Evolutionary conservation across 37 sponge, comb jelly and placozoan species (phyloP), one percentile per base, ranked within the genome.

Genomic region (Aphrocallistes beatrix): DNA sequence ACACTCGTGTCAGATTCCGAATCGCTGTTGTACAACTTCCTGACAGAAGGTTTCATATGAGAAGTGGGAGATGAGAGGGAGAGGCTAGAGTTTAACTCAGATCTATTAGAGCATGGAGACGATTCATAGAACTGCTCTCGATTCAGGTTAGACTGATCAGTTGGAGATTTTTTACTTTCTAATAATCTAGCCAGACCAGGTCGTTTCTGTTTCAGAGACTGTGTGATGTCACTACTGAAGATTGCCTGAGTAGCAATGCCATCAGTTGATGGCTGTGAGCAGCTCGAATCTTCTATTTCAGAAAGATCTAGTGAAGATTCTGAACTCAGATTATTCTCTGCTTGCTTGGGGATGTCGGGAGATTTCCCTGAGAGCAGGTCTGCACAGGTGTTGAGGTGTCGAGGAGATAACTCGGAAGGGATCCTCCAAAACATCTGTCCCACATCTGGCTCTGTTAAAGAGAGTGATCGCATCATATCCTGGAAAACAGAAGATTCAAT

Each of bases 361-460:
- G 17, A 17, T 47, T 47, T 47, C 21, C 75, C 75, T 3, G 75
- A 60, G 8, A 60, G 75, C 1, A 60, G 25, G 21, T 60, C 75
- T 25, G 75, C 75, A 13, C 75, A 60, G n/a, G 75, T 60, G n/a
- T 6, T 60, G n/a, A 60, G 75, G 8, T 60, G 28, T 30, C n/a
- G 10, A 25, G 75, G 75, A 25, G 75, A 25, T 60, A 60, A 25
- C n/a, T 60, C 75, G 3, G 75, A 60, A 32, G 75, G 75, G 34
- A 60, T 60, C n/a, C 75, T 60, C 75, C 75, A 60, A 30, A 60
- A 60, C 75, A 60, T 60, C 34, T 60, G 75, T 60, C 75, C 75
- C 25, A 30, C 21, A 60, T 60, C 75, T 1, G 75, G 75, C n/a
- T 60, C 75, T 21, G 75, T 13, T 13, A 60, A 19, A 6, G 75